phyloP scores from a whole-genome alignment of 1,140 invertebrate genomes.

The Sitodiplosis mosellana region DNA sequence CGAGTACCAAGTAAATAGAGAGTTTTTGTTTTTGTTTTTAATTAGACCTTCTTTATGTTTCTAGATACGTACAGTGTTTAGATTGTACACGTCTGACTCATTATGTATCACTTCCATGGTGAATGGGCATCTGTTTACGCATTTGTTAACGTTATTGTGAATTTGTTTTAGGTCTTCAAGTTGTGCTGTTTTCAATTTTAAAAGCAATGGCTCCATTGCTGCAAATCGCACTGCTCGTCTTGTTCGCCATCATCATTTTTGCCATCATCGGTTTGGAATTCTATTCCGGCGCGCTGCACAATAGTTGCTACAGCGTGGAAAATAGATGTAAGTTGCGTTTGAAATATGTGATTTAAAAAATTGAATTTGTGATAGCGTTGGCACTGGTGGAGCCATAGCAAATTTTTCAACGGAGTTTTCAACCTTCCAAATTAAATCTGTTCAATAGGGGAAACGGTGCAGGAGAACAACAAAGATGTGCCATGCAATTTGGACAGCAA shows the following conservation, averaged over 20 bases:
- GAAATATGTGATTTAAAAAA: too few species aligned
- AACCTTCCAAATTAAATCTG: too few species aligned
- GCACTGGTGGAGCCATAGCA: too few species aligned
- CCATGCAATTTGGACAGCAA: conserved; percentile 72
- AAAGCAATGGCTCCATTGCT: conserved; percentile 99
- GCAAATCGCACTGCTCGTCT: conserved; percentile 96
- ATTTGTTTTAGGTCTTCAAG: conserved; percentile 97
- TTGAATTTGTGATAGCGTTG: too few species aligned
- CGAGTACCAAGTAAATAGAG: conserved; percentile 99
- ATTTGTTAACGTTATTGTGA: too few species aligned
- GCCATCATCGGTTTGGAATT: conserved; percentile 99
- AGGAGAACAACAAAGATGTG: conserved; percentile 68
- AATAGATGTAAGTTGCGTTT: conserved; percentile 64
- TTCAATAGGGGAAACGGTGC: conserved; percentile 56
- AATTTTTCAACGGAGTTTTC: too few species aligned
- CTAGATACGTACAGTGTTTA: not conserved
- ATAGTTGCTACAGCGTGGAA: conserved; percentile 95
- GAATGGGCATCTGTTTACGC: conserved; percentile 41
- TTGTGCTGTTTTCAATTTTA: conserved; percentile 99
- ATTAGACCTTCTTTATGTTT: too few species aligned
- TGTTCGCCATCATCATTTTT: conserved; percentile 99
- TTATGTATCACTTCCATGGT: not conserved
- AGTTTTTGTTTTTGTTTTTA: too few species aligned
- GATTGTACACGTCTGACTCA: not conserved
- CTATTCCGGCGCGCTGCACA: conserved; percentile 97